Evolutionary conservation across 1,140 invertebrate genomes (phyloP), one percentile per base, ranked within the genome.

Genomic region (Ceratosolen fusciceps): DNA sequence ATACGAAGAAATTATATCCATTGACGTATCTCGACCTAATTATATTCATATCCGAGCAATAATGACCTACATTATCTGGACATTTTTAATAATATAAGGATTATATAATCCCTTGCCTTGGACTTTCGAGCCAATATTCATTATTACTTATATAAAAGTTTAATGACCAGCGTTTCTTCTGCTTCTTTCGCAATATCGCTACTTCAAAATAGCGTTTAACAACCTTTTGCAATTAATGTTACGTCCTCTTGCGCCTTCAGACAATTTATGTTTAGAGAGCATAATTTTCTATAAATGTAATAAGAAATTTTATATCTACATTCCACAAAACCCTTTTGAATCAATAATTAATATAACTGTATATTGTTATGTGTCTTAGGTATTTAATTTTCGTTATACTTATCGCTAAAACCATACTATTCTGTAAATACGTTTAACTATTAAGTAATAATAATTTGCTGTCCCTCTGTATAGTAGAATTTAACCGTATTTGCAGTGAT

Each of bases 311-410:
- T 31, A 10, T 54, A 31, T 71, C 31, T 24, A 24, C 58, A 19
- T 73, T 29, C 14, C 10, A 10, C 31, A 52, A 1, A 56, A 19
- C 49, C 52, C 34, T 4, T 26, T 31, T 31, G 7, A 12, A 9
- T 70, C 68, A 21, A 68, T 39, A 47, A 76, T 52, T 26, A 68
- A 52, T 26, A 60, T 77, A 49, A 58, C 7, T 49, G 29, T 62
- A 71, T 52, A 49, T 24, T 72, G 56, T 62, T 43, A 21, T 78
- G 62, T 62, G 37, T 77, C 54, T 34, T 77, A 77, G 75, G 75
- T 47, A 72, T 52, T 16, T 78, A 67, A 34, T 26, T 62, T 21
- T 58, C 68, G 37, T 8, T 24, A 54, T 39, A 65, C 49, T 54
- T 47, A 67, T 54, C 31, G 70, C 43, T 79, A 54, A 78, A 62